Conservation (phyloP, 2,797 vertebrate genomes). For the Hoplostethus atlanticus region DNA sequence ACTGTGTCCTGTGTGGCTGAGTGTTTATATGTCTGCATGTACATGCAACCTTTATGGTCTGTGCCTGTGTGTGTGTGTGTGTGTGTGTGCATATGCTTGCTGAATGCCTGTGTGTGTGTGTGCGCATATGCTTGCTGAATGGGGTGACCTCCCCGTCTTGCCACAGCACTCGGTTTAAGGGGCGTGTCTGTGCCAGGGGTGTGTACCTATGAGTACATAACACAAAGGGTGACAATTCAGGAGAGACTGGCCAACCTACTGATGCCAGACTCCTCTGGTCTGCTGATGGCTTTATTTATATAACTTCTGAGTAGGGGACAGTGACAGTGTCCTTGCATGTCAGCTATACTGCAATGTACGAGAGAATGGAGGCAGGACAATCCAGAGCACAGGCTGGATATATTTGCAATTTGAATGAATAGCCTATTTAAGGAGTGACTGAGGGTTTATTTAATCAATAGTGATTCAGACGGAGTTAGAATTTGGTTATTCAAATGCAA, state of each 20-base stretch:
- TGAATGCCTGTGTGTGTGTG: neutral
- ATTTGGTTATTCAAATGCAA: conserved; percentile 18
- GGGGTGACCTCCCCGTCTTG: conserved; percentile 10
- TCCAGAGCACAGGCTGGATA: neutral
- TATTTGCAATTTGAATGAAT: neutral
- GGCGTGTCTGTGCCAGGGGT: neutral
- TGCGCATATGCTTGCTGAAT: neutral
- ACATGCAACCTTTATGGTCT: conserved; percentile 2
- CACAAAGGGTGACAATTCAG: neutral
- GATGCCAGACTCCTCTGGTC: conserved; percentile 9
- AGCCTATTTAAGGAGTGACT: neutral
- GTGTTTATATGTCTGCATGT: neutral
- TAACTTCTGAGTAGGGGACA: neutral
- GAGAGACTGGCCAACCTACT: neutral
- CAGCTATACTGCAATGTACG: neutral
- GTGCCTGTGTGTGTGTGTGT: neutral
- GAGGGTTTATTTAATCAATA: neutral
- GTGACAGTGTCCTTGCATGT: neutral
- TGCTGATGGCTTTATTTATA: conserved; percentile 19
- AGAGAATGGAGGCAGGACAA: neutral
- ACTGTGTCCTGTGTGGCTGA: conserved; percentile 16
- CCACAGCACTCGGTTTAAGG: neutral
- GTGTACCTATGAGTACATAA: neutral
- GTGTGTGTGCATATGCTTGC: too few relatives aligned
- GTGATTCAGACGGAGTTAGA: neutral